Evolutionary conservation across 2,113 vertebrate genomes (phyloP), one percentile per base, ranked within the genome.

Genomic region (Oceanites oceanicus): DNA sequence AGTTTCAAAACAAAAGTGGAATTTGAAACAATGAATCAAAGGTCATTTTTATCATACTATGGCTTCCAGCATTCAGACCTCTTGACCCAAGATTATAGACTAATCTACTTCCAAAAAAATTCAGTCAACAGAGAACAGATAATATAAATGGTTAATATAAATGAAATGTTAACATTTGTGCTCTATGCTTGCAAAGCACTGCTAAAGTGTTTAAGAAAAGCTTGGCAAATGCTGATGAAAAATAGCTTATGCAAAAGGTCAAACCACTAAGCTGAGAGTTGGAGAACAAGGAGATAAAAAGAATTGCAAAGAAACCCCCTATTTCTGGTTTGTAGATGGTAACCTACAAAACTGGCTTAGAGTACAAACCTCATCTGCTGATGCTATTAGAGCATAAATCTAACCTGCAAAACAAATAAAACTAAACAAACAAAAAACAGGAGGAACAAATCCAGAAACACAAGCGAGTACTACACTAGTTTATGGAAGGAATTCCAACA

Each of bases 201-300:
- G 93, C 71, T 94, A 49, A 95, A 95, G 86, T 81, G 82, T 92
- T 96, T 94, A 96, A 96, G 94, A 95, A 97, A 96, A 96, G 63
- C 70, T 73, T 97, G 95, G 94, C 91, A 95, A 88, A 94, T 5
- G n/a, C 55, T 74, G 81, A 94, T 95, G 92, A 97, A 97, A 96
- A 97, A 97, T 77, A 92, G 87, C 90, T 94, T 93, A 85, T 13
- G 71, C 66, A 90, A 96, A 97, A 97, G 96, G 91, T 96, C 95
- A 96, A 96, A 96, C 90, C 88, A 94, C 88, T 90, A 95, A 95
- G 34, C 83, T 94, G 70, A 79, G 80, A 87, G 90, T 5, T 81
- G 85, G 44, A 95, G 84, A 92, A 92, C 11, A 78, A 71, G 84
- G 9, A 94, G 97, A 96, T 86, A 96, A 92, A 95, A 89, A 85